Percentiles rank a stretch among this genome's conserved stretches.
Evolutionary conservation across 2,888 invertebrate genomes (phyloP).

Genomic region (Sinhomidia bicolor): DNA sequence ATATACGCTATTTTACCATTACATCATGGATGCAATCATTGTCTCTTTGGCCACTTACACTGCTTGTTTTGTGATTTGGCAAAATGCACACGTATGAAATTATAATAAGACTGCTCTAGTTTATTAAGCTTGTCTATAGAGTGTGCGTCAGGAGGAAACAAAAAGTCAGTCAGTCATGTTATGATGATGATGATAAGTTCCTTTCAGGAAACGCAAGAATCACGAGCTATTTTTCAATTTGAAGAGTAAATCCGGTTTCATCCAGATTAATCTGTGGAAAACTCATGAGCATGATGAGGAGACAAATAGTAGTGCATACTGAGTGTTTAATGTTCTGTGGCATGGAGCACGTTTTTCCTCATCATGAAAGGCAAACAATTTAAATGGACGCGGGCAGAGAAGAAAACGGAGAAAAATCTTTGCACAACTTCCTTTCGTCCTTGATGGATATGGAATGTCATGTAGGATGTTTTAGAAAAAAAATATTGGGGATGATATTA

Average conservation of each 20-base stretch:
- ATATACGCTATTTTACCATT: background rate
- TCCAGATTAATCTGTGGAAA: slow-evolving; percentile 44
- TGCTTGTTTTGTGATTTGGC: slow-evolving; percentile 1
- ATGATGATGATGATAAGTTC: slow-evolving; percentile 2
- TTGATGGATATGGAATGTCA: slow-evolving; percentile 31
- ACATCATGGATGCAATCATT: slow-evolving; percentile 35
- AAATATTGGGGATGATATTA: background rate
- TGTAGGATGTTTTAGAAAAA: background rate
- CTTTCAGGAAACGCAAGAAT: background rate
- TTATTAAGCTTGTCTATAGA: too few species aligned
- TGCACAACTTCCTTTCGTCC: slow-evolving; percentile 27
- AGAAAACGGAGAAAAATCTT: background rate
- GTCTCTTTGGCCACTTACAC: slow-evolving; percentile 34
- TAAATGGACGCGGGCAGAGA: background rate
- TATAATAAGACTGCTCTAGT: too few species aligned
- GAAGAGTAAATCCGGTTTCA: slow-evolving; percentile 51
- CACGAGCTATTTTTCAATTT: slow-evolving; percentile 55
- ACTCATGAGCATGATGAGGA: background rate
- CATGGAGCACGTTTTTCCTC: background rate
- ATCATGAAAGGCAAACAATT: background rate
- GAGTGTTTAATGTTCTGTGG: slow-evolving; percentile 1
- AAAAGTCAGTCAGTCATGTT: slow-evolving; percentile 38
- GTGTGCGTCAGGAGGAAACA: background rate
- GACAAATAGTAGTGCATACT: background rate
- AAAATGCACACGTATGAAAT: background rate